These are phyloP conservation scores for Morinoia aosen DNA, from an alignment of 2,888 invertebrate species.

Conservation along the genomic window DNA sequence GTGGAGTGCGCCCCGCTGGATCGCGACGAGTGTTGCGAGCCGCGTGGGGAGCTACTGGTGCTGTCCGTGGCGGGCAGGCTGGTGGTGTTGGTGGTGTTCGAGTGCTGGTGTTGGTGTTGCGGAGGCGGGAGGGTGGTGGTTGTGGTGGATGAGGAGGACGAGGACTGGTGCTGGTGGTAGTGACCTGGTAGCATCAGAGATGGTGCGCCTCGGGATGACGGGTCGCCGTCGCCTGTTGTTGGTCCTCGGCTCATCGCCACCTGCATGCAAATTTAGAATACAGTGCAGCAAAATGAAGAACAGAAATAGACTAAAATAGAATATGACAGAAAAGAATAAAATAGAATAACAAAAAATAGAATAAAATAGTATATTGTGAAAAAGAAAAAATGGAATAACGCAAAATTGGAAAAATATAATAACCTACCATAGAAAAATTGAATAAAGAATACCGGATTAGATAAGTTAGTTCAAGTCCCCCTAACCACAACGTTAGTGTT, in stretches of 20 bases:
- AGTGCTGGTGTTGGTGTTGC: conserved; percentile 42
- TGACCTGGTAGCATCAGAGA: conserved; percentile 2
- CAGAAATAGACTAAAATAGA: too few species aligned
- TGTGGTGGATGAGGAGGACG: conserved; percentile 27
- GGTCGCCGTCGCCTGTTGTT: not conserved
- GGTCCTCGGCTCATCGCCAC: not conserved
- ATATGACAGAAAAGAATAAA: too few species aligned
- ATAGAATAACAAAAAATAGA: too few species aligned
- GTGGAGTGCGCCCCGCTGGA: conserved; percentile 37
- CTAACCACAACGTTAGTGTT: too few species aligned
- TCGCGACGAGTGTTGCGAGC: conserved; percentile 42
- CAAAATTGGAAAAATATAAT: too few species aligned
- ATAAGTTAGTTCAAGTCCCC: too few species aligned
- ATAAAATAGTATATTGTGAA: too few species aligned
- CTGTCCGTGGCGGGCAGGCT: conserved; percentile 50
- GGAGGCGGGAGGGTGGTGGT: conserved; percentile 27
- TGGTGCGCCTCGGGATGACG: not conserved
- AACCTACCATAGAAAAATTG: too few species aligned
- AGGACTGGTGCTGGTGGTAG: conserved; percentile 1
- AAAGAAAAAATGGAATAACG: too few species aligned
- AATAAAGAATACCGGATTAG: too few species aligned
- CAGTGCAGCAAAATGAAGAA: too few species aligned
- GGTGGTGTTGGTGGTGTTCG: conserved; percentile 54
- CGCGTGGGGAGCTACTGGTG: conserved; percentile 38
- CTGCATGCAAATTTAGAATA: not conserved